phyloP scores from a whole-genome alignment of 2,113 vertebrate genomes.

The Thalassoma bifasciatum region DNA sequence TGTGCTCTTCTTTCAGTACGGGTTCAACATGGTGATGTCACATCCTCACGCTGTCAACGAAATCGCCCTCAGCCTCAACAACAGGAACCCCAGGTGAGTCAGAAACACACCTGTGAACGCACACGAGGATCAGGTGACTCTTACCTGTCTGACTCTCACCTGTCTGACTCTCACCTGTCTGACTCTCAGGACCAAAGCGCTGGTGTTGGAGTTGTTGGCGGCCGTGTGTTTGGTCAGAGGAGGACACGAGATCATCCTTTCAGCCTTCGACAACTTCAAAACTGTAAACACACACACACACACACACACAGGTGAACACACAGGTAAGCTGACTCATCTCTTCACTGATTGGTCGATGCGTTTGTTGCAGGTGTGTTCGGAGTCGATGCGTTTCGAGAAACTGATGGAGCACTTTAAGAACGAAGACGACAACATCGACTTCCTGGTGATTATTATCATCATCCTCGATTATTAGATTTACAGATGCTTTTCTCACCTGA shows the following conservation, averaged over 20 bases:
- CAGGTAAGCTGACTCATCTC: too few relatives aligned
- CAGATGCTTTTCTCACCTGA: not conserved
- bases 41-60: conserved; percentile 97
- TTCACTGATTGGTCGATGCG: not conserved
- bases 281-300: conserved; percentile 83
- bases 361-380: conserved; percentile 89
- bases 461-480: not conserved
- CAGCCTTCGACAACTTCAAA: conserved; percentile 98
- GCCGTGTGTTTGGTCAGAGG: conserved; percentile 97
- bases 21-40: conserved; percentile 99
- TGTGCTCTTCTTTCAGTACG: conserved; percentile 86
- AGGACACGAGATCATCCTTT: conserved; percentile 97
- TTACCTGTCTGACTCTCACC: too few relatives aligned
- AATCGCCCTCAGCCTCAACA: conserved; percentile 96
- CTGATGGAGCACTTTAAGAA: conserved; percentile 98
- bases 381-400: conserved; percentile 95
- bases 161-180: too few relatives aligned
- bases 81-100: conserved; percentile 95
- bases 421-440: conserved; percentile 98
- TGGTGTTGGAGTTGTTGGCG: conserved; percentile 95
- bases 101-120: too few relatives aligned
- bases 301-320: not conserved
- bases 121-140: too few relatives aligned
- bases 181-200: conserved; percentile 91
- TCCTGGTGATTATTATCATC: too few relatives aligned